Base-by-base conservation (phyloP, 2,797 vertebrate species). In the Centropyge bicolor region DNA sequence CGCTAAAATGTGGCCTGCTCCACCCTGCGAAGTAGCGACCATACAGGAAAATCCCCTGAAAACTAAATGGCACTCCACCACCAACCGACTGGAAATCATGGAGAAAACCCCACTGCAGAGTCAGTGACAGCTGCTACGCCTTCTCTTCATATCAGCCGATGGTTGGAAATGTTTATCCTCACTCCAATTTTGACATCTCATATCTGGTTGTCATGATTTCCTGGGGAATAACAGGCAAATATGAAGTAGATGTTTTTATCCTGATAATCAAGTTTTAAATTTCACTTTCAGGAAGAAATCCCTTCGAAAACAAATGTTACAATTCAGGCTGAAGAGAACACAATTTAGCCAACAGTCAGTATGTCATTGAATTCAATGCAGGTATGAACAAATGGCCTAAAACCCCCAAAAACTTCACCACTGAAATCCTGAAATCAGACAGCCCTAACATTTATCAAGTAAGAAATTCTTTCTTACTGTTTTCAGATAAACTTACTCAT, bases 151-250 rank as follows among this genome's bases (percentile, higher is more conserved):
- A 35, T 84, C 64, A 54, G 43, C 55, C 38, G 49, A 46, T 14
- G n/a, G 45, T 38, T 76, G 54, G 19, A 72, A 74, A 69, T 3
- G 13, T 49, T 67, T 41, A 5, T 31, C 55, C 64, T 96, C 90
- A 97, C 91, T 97, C 96, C 95, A 97, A 95, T 93, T 97, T 97
- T 55, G 96, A 96, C 95, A 97, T 97, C 93, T 97, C 96, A 45
- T 96, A 97, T 92, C 95, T 97, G 66, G 96, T 97, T 22, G 96
- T 97, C 96, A 96, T 96, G 77, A 97, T 97, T 94, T 97, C 97
- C 97, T 97, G 55, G 14, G n/a, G 83, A 78, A 24, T 38, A 43
- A 62, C 1, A 74, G 4, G 0, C 12, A 76, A 49, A 73, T 36
- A 22, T 5, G 16, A 72, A 49, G 3, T 14, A 17, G 8, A 66